phyloP scores from a whole-genome alignment of 2,797 vertebrate genomes.

The Dicrostonyx torquatus region DNA sequence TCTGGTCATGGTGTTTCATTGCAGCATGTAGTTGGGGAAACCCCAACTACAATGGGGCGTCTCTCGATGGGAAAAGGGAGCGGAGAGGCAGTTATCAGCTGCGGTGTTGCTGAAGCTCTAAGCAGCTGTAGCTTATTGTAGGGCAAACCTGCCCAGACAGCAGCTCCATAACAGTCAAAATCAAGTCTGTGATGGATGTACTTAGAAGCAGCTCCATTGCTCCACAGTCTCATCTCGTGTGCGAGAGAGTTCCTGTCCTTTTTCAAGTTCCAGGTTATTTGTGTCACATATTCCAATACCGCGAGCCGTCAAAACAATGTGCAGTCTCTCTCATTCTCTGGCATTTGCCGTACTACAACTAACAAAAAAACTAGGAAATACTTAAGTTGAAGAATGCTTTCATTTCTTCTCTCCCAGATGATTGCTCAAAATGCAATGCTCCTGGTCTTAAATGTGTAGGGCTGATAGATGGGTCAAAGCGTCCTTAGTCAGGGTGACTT shows the following conservation, averaged over 20 bases:
- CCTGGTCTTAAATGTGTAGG: conserved; percentile 36
- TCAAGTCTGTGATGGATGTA: neutral
- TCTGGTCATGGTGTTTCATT: neutral
- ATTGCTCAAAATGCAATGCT: neutral
- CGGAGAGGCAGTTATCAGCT: neutral
- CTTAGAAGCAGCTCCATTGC: neutral
- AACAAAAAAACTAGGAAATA: neutral
- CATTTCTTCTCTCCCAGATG: neutral
- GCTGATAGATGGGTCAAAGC: conserved; percentile 15
- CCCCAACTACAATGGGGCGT: neutral
- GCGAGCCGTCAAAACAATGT: neutral
- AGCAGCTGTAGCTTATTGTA: too few species aligned
- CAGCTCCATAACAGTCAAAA: neutral
- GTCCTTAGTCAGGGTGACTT: conserved; percentile 15
- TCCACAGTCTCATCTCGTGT: neutral
- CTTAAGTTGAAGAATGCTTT: neutral
- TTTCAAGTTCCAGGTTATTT: neutral
- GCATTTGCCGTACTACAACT: neutral
- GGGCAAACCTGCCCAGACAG: neutral
- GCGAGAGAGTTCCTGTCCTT: conserved; percentile 36
- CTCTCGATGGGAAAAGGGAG: neutral
- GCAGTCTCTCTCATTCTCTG: neutral
- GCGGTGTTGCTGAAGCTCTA: neutral
- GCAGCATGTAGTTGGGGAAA: too few species aligned
- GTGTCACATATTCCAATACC: neutral